Base-by-base conservation (phyloP, 1,140 invertebrate species). In the Batillaria attramentaria region DNA sequence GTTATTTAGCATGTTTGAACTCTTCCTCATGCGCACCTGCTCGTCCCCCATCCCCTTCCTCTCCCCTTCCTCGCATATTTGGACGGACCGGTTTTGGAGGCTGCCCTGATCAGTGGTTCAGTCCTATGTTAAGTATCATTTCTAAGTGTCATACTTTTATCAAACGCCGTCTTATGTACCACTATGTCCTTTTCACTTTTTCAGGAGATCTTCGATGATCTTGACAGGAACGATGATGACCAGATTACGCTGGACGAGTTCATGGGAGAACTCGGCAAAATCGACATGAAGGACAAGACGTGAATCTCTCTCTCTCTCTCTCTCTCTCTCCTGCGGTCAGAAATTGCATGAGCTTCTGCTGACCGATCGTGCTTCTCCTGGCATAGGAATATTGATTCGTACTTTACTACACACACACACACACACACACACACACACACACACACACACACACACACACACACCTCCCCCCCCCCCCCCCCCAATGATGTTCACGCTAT, bases 221-320 rank as follows among this genome's bases (percentile, higher is more conserved):
- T 77, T n/a, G 74, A 77, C 28, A 35, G 5, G 39, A 77, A 77
- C 74, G 46, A 77, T 5, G 74, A 77, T 43, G 39, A 66, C 1
- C 18, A 66, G 37, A 42, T 77, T 3, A 66, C 74, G 37, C 31
- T 77, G 18, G 74, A 66, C n/a, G 74, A 77, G 35, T n/a, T 77
- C 4, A 18, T 35, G 24, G 46, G 33, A 18, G 60, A 24, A 66
- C 24, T 66, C 10, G 8, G 28, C 62, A 13, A 66, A 33, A 66
- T 10, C 24, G 35, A 24, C 10, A 66, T 8, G 24, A 66, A 10
- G 62, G 62, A n/a, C n/a, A n/a, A n/a, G n/a, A n/a, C n/a, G n/a
- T n/a, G n/a, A n/a, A n/a, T n/a, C n/a, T n/a, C n/a, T n/a, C 8
- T 24, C 62, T 28, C 24, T 66, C 8, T 16, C 10, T 16, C 10